Percentiles rank a stretch among this genome's conserved stretches.
phyloP scores from a whole-genome alignment of 2,113 vertebrate species.

The Cyanoliseus patagonus region DNA sequence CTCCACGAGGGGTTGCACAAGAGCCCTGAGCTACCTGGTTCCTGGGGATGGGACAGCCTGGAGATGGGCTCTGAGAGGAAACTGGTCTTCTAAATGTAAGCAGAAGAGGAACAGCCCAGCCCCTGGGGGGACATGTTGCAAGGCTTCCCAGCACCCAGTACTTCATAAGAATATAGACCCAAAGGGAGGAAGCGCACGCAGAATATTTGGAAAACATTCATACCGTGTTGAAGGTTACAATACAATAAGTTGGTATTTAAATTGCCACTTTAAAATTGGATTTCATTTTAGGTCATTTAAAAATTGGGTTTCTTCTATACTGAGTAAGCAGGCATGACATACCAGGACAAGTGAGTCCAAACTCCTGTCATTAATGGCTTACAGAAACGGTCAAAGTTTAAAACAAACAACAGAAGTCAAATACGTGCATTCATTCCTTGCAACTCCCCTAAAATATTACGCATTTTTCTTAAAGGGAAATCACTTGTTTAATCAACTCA shows the following conservation, averaged over 20 bases:
- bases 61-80: neutral
- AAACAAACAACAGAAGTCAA: neutral
- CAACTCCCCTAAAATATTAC: neutral
- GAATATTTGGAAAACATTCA: neutral
- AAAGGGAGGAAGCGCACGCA: neutral
- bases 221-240: neutral
- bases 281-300: neutral
- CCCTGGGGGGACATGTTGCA: too few species aligned
- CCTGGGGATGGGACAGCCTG: neutral
- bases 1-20: neutral
- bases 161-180: neutral
- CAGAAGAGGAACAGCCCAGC: neutral
- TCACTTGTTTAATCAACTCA: neutral
- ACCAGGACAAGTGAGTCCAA: neutral
- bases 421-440: neutral
- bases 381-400: neutral
- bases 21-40: neutral
- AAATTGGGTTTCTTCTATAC: neutral
- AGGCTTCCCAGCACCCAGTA: neutral
- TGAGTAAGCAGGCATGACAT: neutral
- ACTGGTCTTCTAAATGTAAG: rapidly evolving
- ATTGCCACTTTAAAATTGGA: neutral
- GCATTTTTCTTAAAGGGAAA: conserved; percentile 9
- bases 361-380: neutral
- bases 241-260: neutral